These are phyloP conservation scores for Bombus pyrosoma DNA, from an alignment of 1,140 invertebrate genomes.

Conservation along the genomic window DNA sequence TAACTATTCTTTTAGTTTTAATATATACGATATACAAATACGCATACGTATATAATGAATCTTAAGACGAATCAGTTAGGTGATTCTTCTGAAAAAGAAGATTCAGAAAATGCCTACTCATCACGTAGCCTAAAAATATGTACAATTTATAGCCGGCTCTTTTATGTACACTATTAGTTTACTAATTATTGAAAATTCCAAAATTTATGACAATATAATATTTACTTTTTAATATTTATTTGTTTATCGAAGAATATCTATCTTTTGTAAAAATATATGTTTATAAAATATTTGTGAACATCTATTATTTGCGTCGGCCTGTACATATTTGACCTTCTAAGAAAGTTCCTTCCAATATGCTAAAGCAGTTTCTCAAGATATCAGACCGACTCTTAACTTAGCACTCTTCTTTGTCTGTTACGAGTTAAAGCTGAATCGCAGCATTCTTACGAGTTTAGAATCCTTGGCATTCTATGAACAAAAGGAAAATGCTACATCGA, in stretches of 20 bases:
- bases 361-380: conserved; percentile 21
- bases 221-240: not conserved
- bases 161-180: too few species aligned
- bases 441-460: conserved; percentile 21
- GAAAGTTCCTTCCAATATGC: conserved; percentile 36
- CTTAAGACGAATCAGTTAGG: too few species aligned
- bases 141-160: too few species aligned
- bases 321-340: conserved; percentile 13
- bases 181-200: too few species aligned
- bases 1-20: too few species aligned
- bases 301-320: not conserved
- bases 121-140: too few species aligned
- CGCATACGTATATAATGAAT: too few species aligned
- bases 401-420: conserved; percentile 7
- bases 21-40: too few species aligned
- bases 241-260: not conserved
- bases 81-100: too few species aligned
- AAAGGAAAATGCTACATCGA: conserved; percentile 10
- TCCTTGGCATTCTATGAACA: conserved; percentile 31
- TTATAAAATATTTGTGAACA: not conserved
- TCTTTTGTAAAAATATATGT: not conserved
- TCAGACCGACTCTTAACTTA: conserved; percentile 20
- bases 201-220: too few species aligned
- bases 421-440: not conserved
- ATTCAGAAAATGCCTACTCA: too few species aligned